phyloP scores from a whole-genome alignment of 2,113 vertebrate species.

The Tenrec ecaudatus region DNA sequence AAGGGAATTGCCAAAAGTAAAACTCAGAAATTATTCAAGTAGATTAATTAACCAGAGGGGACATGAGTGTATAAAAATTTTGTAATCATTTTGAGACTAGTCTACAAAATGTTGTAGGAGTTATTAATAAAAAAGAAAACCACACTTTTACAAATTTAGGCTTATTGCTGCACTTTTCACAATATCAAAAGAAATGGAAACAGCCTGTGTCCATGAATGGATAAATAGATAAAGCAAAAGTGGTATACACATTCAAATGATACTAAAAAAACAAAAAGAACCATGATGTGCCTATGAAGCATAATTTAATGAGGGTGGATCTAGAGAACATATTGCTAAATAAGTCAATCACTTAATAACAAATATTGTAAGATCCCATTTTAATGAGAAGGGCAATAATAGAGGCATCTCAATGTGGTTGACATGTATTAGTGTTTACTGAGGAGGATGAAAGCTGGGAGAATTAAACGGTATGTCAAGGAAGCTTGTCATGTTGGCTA shows the following conservation, averaged over 20 bases:
- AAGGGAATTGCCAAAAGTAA: background rate
- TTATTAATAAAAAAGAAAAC: background rate
- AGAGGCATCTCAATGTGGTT: background rate
- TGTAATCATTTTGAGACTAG: background rate
- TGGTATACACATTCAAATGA: too few relatives aligned
- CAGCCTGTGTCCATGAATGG: background rate
- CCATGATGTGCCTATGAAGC: background rate
- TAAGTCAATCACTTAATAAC: background rate
- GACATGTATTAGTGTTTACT: background rate
- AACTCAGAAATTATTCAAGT: constrained; percentile 20
- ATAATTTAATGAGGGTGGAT: background rate
- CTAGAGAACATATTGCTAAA: background rate
- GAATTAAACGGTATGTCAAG: background rate
- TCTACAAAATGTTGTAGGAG: background rate
- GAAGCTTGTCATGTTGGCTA: background rate
- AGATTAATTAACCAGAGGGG: background rate
- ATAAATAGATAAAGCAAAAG: background rate
- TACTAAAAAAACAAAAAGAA: background rate
- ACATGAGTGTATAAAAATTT: background rate
- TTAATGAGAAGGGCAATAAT: background rate
- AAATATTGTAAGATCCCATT: background rate
- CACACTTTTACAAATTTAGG: too few relatives aligned
- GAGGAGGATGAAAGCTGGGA: background rate
- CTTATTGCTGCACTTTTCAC: background rate
- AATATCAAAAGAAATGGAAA: background rate